Conservation (phyloP, 2,113 vertebrate species). For the Bettongia penicillata region DNA sequence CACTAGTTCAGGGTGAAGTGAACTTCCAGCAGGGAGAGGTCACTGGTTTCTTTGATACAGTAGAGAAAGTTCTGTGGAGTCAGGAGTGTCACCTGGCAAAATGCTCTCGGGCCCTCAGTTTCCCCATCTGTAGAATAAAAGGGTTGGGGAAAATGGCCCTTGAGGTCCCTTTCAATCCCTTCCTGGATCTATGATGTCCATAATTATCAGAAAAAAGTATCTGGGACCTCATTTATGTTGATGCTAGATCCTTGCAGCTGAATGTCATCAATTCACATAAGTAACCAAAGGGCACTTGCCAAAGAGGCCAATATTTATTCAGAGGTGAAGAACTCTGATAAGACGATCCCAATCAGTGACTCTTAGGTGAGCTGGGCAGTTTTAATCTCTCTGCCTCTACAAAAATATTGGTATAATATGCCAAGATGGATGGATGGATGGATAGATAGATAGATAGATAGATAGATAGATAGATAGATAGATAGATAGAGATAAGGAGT, state of each 20-base stretch:
- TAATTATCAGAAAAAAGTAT: not conserved
- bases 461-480: no score
- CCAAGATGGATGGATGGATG: no score
- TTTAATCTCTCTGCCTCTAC: not conserved
- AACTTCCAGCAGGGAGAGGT: not conserved
- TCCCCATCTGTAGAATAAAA: not conserved
- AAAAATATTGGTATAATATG: not conserved
- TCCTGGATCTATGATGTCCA: not conserved
- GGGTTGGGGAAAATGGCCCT: not conserved
- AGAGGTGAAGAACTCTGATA: not conserved
- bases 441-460: no score
- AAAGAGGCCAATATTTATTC: not conserved
- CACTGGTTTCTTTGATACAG: not conserved
- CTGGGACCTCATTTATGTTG: not conserved
- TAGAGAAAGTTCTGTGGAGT: not conserved
- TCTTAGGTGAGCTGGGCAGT: not conserved
- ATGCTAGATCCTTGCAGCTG: no score
- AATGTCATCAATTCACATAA: not conserved
- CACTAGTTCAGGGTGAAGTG: no score
- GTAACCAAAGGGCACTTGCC: not conserved
- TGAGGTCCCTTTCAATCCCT: not conserved
- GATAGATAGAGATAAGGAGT: not conserved
- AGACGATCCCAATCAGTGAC: not conserved
- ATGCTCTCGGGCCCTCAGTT: not conserved
- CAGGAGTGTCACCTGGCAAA: not conserved